phyloP scores from a whole-genome alignment of 2,888 invertebrate species.

The Microplitis manilae region DNA sequence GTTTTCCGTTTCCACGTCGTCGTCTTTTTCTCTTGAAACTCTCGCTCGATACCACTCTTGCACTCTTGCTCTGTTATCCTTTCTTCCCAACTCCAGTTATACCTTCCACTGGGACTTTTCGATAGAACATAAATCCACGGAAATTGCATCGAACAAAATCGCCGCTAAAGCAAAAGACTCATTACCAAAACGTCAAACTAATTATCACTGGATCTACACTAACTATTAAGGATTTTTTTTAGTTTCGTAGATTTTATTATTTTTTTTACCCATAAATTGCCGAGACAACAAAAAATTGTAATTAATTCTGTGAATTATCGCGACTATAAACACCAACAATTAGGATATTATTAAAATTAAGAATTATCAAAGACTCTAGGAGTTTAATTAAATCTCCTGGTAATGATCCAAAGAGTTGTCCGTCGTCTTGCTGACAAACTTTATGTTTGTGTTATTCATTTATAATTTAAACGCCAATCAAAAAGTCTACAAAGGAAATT shows the following conservation, averaged over 20 bases:
- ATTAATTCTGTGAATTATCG: no score
- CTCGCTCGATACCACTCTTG: constrained; percentile 21
- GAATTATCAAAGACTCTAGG: neutral
- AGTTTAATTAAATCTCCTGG: neutral
- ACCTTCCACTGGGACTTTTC: constrained; percentile 41
- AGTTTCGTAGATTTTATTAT: neutral
- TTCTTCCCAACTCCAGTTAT: constrained; percentile 40
- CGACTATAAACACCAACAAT: no score
- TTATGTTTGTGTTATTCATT: neutral
- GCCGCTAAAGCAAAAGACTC: constrained; percentile 21
- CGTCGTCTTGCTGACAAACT: neutral
- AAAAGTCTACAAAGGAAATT: constrained; percentile 3
- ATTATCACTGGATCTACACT: neutral
- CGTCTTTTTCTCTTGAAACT: constrained; percentile 47
- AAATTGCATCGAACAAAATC: constrained; percentile 43
- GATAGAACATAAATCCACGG: constrained; percentile 42
- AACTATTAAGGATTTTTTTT: neutral
- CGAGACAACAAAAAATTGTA: neutral
- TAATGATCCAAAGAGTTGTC: constrained; percentile 9
- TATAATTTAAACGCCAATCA: neutral
- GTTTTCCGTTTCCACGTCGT: constrained; percentile 55
- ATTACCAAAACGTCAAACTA: constrained; percentile 31
- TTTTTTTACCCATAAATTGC: neutral
- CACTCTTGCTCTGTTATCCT: constrained; percentile 33
- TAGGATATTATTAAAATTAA: neutral